These are phyloP conservation scores for Hylaeus volcanicus DNA, from an alignment of 1,140 invertebrate species.

Conservation along the genomic window DNA sequence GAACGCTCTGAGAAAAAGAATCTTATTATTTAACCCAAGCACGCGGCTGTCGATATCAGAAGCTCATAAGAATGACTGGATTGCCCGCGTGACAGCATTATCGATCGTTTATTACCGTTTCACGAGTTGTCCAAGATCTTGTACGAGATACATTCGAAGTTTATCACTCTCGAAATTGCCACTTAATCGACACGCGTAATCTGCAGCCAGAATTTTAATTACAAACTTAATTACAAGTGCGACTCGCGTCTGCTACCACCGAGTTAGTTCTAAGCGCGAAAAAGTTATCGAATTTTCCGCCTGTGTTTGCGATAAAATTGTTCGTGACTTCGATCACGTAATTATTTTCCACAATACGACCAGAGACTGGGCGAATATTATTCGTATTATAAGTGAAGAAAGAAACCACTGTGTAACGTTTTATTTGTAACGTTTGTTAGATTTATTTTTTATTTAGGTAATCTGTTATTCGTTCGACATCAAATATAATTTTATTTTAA, in stretches of 20 bases:
- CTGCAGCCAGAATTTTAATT: constrained; percentile 3
- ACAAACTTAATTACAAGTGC: not conserved
- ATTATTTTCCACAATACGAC: too few relatives aligned
- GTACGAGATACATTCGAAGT: constrained; percentile 29
- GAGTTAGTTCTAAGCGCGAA: not conserved
- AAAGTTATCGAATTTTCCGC: not conserved
- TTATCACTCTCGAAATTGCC: constrained; percentile 16
- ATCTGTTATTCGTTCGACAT: too few relatives aligned
- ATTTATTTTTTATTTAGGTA: too few relatives aligned
- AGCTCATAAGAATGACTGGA: constrained; percentile 41
- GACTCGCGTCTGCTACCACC: not conserved
- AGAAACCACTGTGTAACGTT: too few relatives aligned
- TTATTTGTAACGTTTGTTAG: too few relatives aligned
- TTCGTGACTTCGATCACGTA: not conserved
- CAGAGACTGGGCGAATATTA: too few relatives aligned
- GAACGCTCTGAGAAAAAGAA: not conserved
- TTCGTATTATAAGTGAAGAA: too few relatives aligned
- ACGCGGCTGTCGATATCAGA: constrained; percentile 29
- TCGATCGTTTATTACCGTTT: constrained; percentile 39
- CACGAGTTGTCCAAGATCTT: constrained; percentile 24
- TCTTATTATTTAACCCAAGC: constrained; percentile 26
- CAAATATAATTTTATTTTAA: too few relatives aligned
- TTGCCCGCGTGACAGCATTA: constrained; percentile 28
- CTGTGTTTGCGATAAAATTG: not conserved
- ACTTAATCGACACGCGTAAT: constrained; percentile 2